Percentiles rank a stretch among this genome's conserved stretches.
These are phyloP conservation scores for Apteryx mantelli DNA, from an alignment of 2,113 vertebrate genomes.

Conservation along the genomic window DNA sequence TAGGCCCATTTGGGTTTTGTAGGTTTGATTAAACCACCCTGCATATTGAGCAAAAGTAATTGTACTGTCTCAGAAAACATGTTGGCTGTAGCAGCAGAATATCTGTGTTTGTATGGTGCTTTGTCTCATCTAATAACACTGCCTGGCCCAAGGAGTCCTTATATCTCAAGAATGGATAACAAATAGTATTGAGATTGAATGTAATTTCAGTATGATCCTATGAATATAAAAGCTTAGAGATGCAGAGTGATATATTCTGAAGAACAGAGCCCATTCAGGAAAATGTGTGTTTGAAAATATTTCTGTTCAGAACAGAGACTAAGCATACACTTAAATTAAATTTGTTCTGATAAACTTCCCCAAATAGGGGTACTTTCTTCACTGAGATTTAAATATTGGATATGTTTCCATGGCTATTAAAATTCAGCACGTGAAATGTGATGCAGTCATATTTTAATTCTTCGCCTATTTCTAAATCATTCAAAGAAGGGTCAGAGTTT, in stretches of 20 bases:
- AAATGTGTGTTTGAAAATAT: neutral
- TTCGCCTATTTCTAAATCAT: neutral
- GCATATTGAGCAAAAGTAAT: no score
- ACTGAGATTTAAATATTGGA: neutral
- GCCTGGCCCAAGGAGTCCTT: neutral
- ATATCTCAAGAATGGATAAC: neutral
- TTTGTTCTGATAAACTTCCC: neutral
- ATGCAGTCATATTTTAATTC: neutral
- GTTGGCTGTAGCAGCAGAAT: neutral
- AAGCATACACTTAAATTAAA: neutral
- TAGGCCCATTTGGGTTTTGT: no score
- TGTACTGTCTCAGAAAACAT: neutral
- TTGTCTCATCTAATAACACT: neutral
- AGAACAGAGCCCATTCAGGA: neutral
- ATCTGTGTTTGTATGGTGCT: neutral
- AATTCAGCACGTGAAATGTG: neutral
- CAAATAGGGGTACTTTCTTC: neutral
- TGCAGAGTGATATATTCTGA: neutral
- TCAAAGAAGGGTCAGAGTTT: neutral
- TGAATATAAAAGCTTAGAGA: neutral
- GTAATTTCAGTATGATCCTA: neutral
- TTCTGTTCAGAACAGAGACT: neutral
- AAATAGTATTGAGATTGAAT: neutral
- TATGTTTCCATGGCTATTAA: neutral
- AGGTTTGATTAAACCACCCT: no score